A percentile compares a stretch with the other conserved stretches of the same genome.
phyloP scores from a whole-genome alignment of 1,140 invertebrate genomes.

The Trachelipus rathkii region DNA sequence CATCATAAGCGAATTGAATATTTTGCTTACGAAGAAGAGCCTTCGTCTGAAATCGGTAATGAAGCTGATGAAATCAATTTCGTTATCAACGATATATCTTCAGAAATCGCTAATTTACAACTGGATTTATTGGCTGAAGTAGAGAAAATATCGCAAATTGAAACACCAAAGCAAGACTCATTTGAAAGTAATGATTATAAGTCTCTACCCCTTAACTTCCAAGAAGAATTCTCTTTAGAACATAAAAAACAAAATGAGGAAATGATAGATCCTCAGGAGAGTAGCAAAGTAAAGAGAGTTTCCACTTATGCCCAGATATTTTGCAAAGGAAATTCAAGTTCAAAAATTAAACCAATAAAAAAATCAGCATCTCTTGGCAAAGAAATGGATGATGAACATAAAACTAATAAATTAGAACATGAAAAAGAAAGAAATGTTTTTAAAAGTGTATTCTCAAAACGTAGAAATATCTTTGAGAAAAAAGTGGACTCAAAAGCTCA shows the following conservation, averaged over 20 bases:
- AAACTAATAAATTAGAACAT: neutral
- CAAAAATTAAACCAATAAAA: neutral
- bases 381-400: neutral
- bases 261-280: neutral
- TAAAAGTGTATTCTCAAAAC: neutral
- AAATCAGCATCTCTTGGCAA: neutral
- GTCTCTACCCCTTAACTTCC: neutral
- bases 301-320: neutral
- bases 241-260: neutral
- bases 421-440: slow-evolving; percentile 2
- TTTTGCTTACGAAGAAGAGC: neutral
- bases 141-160: neutral
- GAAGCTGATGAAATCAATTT: neutral
- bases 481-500: neutral
- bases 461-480: neutral
- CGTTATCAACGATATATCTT: neutral
- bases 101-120: neutral
- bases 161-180: neutral
- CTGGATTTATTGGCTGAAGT: neutral
- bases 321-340: neutral
- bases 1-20: neutral
- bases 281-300: neutral
- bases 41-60: neutral
- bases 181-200: neutral
- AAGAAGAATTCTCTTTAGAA: neutral